A percentile compares a stretch with the other conserved stretches of the same genome.
phyloP scores from a whole-genome alignment of 2,888 invertebrate species.

The Labia minor region DNA sequence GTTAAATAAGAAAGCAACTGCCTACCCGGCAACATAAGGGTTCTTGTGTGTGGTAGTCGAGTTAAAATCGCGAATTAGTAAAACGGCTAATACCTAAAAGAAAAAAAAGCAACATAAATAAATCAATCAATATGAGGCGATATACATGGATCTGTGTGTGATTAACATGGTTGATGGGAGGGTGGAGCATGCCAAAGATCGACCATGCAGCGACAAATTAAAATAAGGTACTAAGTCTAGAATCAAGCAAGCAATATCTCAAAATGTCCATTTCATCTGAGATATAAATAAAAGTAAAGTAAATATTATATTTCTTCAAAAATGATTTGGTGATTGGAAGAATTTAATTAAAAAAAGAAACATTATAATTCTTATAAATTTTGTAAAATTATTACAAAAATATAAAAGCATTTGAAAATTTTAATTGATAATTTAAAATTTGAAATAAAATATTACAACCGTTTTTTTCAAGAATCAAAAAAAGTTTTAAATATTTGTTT shows the following conservation, averaged over 20 bases:
- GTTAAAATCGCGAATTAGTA: conserved; percentile 5
- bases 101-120: conserved; percentile 1
- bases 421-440: too few species aligned
- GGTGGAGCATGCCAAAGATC: not conserved
- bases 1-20: conserved; percentile 13
- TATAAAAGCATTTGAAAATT: too few species aligned
- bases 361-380: too few species aligned
- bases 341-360: too few species aligned
- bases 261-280: not conserved
- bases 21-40: conserved; percentile 5
- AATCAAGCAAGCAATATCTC: not conserved
- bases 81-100: conserved; percentile 1
- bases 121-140: not conserved
- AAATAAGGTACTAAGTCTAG: not conserved
- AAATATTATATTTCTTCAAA: too few species aligned
- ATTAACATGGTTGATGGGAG: not conserved
- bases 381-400: too few species aligned
- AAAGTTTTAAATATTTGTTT: too few species aligned
- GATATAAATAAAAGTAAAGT: not conserved
- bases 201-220: not conserved
- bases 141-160: not conserved
- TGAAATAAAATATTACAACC: too few species aligned
- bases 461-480: too few species aligned
- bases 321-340: too few species aligned
- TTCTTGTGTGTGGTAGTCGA: conserved; percentile 1